Base-by-base conservation (phyloP, 2,113 vertebrate species). In the Colinus virginianus region DNA sequence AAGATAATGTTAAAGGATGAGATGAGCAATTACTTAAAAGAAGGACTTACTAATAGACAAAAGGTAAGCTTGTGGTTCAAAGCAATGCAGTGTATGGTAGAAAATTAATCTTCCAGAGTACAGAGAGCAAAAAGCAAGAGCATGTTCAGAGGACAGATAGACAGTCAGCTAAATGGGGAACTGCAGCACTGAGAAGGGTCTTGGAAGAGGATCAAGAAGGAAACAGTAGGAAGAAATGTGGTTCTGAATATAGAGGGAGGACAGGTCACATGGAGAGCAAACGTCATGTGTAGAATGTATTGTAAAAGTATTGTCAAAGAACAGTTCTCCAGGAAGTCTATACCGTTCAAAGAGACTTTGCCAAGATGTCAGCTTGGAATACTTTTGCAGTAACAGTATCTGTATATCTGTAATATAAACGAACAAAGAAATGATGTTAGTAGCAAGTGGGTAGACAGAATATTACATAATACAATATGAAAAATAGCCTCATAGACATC, bases 201-300 rank as follows among this genome's bases (percentile, higher is more conserved):
- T 51, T 67, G 58, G 34, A 55, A 79, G 48, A 64, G 62, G 40
- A 83, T 13, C 36, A 34, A 76, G 75, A 79, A 82, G 15, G 4
- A 78, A 79, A 7, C 5, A 58, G 30, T 14, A 4, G 26, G 6
- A 34, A 46, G 5, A 13, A 79, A 85, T 75, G 8, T 11, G 25
- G 26, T 61, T 91, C 62, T 53, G n/a, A 48, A n/a, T 28, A 62
- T 34, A 79, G 66, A 62, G 22, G n/a, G 59, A 76, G 4, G 9
- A 1, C 7, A 30, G 32, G 43, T 74, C 49, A 1, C 22, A 62
- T 3, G 25, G 28, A 67, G 22, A 38, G 13, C 3, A 46, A 71
- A 30, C 67, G 4, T 20, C 32, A 48, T 1, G 11, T 14, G 26
- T 69, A 23, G 6, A 2, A 2, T 46, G 2, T 8, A 56, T 17